Conservation (phyloP, 2,888 invertebrate species). For the Drosophila ezoana region DNA sequence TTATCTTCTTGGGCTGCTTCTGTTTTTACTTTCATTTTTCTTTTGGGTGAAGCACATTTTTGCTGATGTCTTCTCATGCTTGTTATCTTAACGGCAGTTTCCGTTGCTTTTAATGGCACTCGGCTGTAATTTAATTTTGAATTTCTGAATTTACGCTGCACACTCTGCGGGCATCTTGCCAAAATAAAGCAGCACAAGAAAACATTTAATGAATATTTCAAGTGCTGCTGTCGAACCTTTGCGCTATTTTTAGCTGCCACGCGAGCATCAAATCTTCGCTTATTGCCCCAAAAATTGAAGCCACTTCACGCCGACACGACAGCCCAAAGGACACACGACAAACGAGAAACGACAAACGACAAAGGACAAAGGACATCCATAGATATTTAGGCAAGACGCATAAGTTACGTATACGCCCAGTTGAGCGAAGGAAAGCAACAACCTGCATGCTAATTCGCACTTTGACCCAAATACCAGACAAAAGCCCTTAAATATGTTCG, state of each 20-base stretch:
- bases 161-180: background rate
- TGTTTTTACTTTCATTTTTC: constrained; percentile 1
- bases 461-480: constrained; percentile 69
- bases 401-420: constrained; percentile 38
- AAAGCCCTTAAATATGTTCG: constrained; percentile 4
- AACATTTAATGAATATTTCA: constrained; percentile 62
- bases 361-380: background rate
- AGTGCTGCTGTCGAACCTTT: constrained; percentile 24
- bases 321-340: constrained; percentile 1
- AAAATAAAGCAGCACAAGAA: constrained; percentile 9
- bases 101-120: constrained; percentile 70
- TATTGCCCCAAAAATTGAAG: constrained; percentile 45
- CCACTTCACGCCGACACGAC: constrained; percentile 46
- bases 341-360: background rate
- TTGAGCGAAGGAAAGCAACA: constrained; percentile 17
- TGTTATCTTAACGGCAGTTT: constrained; percentile 65
- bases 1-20: constrained; percentile 39
- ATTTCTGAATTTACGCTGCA: constrained; percentile 25
- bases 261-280: constrained; percentile 57
- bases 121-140: constrained; percentile 66
- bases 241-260: constrained; percentile 62
- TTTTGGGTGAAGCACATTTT: constrained; percentile 25
- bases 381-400: constrained; percentile 2
- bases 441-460: constrained; percentile 68
- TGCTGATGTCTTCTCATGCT: constrained; percentile 41